Conservation (phyloP, 92 coral and sea anemone species). For the Chrysogorgia sp. region DNA sequence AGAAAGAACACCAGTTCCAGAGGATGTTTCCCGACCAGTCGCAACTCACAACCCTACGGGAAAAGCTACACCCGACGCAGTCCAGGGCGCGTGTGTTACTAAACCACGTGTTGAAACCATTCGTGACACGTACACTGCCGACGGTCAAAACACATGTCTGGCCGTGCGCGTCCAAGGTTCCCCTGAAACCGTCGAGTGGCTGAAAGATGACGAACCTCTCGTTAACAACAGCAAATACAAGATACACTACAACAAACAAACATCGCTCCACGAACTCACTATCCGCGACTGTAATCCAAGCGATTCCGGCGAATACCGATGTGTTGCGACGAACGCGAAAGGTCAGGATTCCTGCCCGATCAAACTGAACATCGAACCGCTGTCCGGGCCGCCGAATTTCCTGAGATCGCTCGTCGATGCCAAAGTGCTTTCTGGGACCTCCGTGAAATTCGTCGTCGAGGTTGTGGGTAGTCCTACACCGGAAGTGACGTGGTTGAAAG, state of each 20-base stretch:
- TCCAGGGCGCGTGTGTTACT: not conserved
- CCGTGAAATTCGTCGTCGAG: conserved; percentile 87
- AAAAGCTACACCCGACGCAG: not conserved
- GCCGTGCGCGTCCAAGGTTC: conserved; percentile 83
- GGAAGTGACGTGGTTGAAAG: conserved; percentile 80
- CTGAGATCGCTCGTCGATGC: conserved; percentile 72
- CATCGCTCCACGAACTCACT: conserved; percentile 66
- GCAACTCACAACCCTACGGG: not conserved
- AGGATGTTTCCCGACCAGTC: conserved; percentile 2
- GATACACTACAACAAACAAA: conserved; percentile 75
- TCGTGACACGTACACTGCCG: conserved; percentile 40
- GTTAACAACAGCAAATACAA: conserved; percentile 67
- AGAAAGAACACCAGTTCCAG: conserved; percentile 19
- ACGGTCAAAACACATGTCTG: conserved; percentile 48
- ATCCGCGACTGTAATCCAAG: conserved; percentile 81
- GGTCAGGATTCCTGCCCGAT: conserved; percentile 88
- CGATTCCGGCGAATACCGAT: conserved; percentile 91
- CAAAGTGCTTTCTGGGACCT: conserved; percentile 84
- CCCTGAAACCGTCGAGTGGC: conserved; percentile 87
- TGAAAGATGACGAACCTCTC: conserved; percentile 83
- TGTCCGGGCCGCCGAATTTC: conserved; percentile 88
- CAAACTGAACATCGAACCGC: conserved; percentile 80
- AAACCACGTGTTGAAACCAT: conserved; percentile 47
- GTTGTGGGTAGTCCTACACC: conserved; percentile 96
- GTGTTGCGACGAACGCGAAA: conserved; percentile 79